Evolutionary conservation across 2,113 vertebrate species (phyloP).

Genomic region (Saguinus imperator): DNA sequence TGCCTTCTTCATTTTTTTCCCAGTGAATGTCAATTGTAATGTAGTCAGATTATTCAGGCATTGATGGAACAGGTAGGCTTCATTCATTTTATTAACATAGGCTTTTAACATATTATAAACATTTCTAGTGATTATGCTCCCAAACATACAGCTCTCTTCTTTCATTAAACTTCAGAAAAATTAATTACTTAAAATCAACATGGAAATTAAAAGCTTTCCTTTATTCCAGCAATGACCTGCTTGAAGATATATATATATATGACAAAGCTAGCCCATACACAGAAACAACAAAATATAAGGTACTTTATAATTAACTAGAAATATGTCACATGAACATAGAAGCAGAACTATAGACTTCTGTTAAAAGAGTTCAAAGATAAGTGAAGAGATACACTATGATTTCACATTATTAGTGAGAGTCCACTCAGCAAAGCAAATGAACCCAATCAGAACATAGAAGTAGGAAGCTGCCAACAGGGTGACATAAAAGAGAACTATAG

Average conservation of each 20-base stretch:
- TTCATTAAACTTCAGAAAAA: constrained; percentile 3
- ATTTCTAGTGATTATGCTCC: neutral
- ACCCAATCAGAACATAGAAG: neutral
- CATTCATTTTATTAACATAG: neutral
- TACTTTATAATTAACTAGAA: neutral
- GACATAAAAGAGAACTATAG: neutral
- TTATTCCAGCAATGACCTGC: neutral
- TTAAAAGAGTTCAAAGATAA: neutral
- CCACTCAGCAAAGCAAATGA: neutral
- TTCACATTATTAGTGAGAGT: neutral
- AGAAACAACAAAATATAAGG: neutral
- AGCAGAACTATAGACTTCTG: neutral
- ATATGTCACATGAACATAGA: neutral
- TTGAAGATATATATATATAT: neutral
- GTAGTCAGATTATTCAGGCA: neutral
- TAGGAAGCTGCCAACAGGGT: neutral
- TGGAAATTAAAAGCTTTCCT: neutral
- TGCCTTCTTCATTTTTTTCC: neutral
- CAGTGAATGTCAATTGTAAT: neutral
- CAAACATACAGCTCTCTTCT: constrained; percentile 4
- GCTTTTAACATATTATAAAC: constrained; percentile 37
- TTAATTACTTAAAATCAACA: neutral
- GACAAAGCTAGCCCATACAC: neutral
- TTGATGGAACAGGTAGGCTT: neutral
- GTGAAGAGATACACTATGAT: neutral